phyloP scores from a whole-genome alignment of 2,888 invertebrate genomes.

The Microctonus brassicae region DNA sequence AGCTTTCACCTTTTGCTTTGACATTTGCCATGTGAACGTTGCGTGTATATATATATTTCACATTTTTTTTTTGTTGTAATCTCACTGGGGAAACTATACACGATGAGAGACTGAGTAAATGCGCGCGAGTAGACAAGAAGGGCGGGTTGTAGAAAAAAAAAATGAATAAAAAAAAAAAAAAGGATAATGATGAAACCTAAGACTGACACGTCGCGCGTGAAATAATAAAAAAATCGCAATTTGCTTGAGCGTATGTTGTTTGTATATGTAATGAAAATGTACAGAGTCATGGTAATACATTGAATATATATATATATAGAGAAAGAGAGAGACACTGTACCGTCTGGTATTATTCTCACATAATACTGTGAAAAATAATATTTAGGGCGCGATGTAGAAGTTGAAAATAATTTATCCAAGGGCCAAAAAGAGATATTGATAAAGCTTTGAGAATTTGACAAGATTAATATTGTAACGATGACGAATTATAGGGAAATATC shows the following conservation, averaged over 20 bases:
- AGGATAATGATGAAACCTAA: neutral
- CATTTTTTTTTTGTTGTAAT: slow-evolving; percentile 11
- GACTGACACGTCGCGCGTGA: slow-evolving; percentile 13
- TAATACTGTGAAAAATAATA: slow-evolving; percentile 7
- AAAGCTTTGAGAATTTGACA: slow-evolving; percentile 30
- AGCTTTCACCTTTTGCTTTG: slow-evolving; percentile 25
- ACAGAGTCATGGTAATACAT: slow-evolving; percentile 12
- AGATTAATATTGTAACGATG: slow-evolving; percentile 13
- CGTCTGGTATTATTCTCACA: slow-evolving; percentile 17
- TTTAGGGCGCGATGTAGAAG: slow-evolving; percentile 13
- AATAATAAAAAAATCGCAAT: slow-evolving; percentile 23
- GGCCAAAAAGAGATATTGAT: neutral
- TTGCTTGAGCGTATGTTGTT: slow-evolving; percentile 4
- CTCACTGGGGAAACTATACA: slow-evolving; percentile 15
- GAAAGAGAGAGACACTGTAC: too few species aligned
- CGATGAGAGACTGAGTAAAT: neutral
- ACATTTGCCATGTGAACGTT: slow-evolving; percentile 3
- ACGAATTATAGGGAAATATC: neutral
- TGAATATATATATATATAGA: neutral
- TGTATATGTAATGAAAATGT: slow-evolving; percentile 2
- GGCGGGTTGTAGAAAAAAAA: too few species aligned
- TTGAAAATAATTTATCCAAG: slow-evolving; percentile 37
- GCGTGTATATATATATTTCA: neutral
- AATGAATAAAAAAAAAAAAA: too few species aligned
- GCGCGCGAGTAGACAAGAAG: neutral